A percentile compares a stretch with the other conserved stretches of the same genome.
Evolutionary conservation across 1,140 invertebrate genomes (phyloP).

Genomic region (Diorhabda carinulata): DNA sequence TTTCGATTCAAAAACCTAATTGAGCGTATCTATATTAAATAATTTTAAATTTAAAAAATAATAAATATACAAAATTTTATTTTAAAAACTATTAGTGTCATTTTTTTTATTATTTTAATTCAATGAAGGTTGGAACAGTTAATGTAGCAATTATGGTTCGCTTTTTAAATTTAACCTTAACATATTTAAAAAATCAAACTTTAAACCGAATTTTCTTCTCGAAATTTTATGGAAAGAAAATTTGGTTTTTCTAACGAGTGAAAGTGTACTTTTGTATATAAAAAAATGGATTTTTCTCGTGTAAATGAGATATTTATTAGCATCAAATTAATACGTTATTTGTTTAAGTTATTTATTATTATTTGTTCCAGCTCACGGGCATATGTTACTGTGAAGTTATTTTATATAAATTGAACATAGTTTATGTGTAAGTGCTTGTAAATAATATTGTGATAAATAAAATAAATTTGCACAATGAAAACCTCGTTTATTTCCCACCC

Average conservation of each 20-base stretch:
- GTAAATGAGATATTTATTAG: slow-evolving; percentile 19
- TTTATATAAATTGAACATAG: slow-evolving; percentile 39
- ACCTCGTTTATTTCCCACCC: neutral
- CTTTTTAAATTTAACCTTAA: too few relatives aligned
- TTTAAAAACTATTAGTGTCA: too few relatives aligned
- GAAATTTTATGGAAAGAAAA: neutral
- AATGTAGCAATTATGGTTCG: too few relatives aligned
- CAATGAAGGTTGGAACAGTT: too few relatives aligned
- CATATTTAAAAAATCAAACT: too few relatives aligned
- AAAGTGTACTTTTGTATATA: slow-evolving; percentile 15
- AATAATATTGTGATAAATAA: slow-evolving; percentile 46
- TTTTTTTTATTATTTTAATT: too few relatives aligned
- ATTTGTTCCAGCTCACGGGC: slow-evolving; percentile 21
- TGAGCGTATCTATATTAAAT: too few relatives aligned
- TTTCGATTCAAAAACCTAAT: too few relatives aligned
- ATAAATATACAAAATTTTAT: too few relatives aligned
- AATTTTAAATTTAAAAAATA: too few relatives aligned
- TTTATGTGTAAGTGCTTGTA: slow-evolving; percentile 46
- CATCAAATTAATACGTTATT: slow-evolving; percentile 25
- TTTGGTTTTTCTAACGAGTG: neutral
- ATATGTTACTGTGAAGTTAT: slow-evolving; percentile 30
- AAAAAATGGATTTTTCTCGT: slow-evolving; percentile 8
- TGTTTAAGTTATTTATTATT: slow-evolving; percentile 24
- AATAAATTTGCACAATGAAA: slow-evolving; percentile 43
- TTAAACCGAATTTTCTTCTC: neutral